Conservation (phyloP, 1,140 invertebrate species). For the Eriosoma lanigerum region DNA sequence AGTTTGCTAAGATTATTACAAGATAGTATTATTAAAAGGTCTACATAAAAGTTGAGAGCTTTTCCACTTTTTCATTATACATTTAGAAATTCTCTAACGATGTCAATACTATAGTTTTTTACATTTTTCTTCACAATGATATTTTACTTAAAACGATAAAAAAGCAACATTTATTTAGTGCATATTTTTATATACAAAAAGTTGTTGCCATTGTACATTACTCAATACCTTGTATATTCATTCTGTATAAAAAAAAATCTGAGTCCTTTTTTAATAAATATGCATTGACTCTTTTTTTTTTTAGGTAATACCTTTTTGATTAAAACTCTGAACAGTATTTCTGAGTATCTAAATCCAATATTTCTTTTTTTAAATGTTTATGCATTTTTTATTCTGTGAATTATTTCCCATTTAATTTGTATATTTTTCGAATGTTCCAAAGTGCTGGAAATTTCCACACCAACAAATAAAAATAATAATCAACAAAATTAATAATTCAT, state of each 20-base stretch:
- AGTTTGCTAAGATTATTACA: not conserved
- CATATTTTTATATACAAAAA: not conserved
- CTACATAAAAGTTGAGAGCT: not conserved
- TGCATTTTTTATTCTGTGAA: not conserved
- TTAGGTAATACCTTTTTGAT: not conserved
- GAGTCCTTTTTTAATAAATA: not conserved
- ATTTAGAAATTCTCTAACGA: not conserved
- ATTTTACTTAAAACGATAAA: not conserved
- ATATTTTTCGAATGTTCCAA: not conserved
- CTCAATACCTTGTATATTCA: not conserved
- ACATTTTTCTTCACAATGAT: not conserved
- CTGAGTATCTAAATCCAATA: not conserved
- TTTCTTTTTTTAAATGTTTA: not conserved
- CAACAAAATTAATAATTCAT: constrained; percentile 19
- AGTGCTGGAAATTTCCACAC: not conserved
- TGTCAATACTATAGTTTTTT: not conserved
- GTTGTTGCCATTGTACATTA: not conserved
- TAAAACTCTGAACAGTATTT: not conserved
- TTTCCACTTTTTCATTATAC: not conserved
- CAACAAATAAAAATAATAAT: not conserved
- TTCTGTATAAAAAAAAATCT: not conserved
- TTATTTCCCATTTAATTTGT: too few relatives aligned
- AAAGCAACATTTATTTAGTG: not conserved
- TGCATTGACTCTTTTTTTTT: too few relatives aligned
- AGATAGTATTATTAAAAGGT: not conserved